A percentile compares a stretch with the other conserved stretches of the same genome.
Conservation (phyloP, 2,888 invertebrate genomes). For the Punctoribates punctum region DNA sequence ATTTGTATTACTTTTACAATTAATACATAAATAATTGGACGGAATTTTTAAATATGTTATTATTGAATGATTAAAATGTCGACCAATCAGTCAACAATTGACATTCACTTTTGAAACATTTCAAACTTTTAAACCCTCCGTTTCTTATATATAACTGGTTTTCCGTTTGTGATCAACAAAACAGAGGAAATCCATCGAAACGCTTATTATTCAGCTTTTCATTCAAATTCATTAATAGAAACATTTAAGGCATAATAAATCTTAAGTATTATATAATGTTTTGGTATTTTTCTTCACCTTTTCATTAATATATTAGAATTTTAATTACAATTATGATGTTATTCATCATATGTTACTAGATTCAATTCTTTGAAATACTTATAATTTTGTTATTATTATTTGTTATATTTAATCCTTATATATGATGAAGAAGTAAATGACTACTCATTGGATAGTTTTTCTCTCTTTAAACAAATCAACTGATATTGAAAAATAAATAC, state of each 20-base stretch:
- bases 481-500: too few relatives aligned
- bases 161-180: neutral
- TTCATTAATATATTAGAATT: neutral
- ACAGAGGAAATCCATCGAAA: neutral
- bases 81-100: neutral
- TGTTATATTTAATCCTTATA: too few relatives aligned
- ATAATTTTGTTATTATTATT: too few relatives aligned
- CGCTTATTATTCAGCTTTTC: neutral
- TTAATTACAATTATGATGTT: neutral
- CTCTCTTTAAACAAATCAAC: too few relatives aligned
- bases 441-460: too few relatives aligned
- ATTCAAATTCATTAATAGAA: conserved; percentile 4
- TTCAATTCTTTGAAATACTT: too few relatives aligned
- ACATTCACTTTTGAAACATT: neutral
- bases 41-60: conserved; percentile 1
- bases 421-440: too few relatives aligned
- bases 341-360: neutral
- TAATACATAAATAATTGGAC: conserved; percentile 32
- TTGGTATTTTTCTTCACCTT: neutral
- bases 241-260: conserved; percentile 19
- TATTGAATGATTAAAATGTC: conserved; percentile 22
- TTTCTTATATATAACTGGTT: too few relatives aligned
- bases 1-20: conserved; percentile 25
- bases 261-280: conserved; percentile 3
- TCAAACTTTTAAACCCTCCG: too few relatives aligned